Conservation (phyloP, 2,797 vertebrate genomes). For the Leontopithecus rosalia region DNA sequence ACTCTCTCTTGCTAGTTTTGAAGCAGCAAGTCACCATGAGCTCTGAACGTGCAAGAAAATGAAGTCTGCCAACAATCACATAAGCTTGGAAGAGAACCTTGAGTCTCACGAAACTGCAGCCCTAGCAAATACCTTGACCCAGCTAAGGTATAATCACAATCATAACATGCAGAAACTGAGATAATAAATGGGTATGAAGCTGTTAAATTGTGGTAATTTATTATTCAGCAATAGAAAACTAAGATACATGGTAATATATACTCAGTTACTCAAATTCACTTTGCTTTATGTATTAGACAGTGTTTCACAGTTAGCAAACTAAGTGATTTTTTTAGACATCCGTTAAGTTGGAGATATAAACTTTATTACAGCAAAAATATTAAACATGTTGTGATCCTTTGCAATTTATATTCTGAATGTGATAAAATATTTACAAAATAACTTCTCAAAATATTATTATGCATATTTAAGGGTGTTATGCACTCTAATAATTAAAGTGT, state of each 20-base stretch:
- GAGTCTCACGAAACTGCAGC: not conserved
- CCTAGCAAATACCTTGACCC: not conserved
- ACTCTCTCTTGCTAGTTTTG: not conserved
- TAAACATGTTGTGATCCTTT: not conserved
- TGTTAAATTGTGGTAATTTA: slow-evolving; percentile 34
- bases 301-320: slow-evolving; percentile 11
- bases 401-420: not conserved
- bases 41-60: slow-evolving; percentile 14
- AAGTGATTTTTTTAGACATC: slow-evolving; percentile 16
- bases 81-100: not conserved
- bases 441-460: slow-evolving; percentile 13
- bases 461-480: not conserved
- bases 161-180: not conserved
- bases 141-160: not conserved
- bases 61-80: not conserved
- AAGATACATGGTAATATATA: not conserved
- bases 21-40: not conserved
- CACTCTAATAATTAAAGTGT: not conserved
- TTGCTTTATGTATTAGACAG: not conserved
- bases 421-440: slow-evolving; percentile 44
- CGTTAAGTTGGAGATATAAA: not conserved
- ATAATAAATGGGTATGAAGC: not conserved
- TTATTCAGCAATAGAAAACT: slow-evolving; percentile 18
- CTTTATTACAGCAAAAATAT: not conserved
- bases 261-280: slow-evolving; percentile 47